A percentile compares a stretch with the other conserved stretches of the same genome.
Evolutionary conservation across 2,888 invertebrate species (phyloP).

Genomic region (Silvanus unidentatus): DNA sequence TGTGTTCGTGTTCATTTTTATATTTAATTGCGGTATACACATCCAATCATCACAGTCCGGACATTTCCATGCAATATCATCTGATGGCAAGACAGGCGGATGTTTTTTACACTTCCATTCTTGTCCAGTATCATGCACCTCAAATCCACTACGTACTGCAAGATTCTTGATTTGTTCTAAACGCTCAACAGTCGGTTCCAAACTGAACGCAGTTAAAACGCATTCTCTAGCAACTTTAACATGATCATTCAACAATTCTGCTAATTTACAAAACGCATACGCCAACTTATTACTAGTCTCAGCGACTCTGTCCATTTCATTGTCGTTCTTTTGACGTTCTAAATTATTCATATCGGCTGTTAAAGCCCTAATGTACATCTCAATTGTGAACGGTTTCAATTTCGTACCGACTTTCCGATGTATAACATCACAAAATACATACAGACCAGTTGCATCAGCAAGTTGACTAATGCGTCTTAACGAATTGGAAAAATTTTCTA

Average conservation of each 20-base stretch:
- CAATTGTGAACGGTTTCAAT: constrained; percentile 61
- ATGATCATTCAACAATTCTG: constrained; percentile 55
- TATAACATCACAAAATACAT: constrained; percentile 57
- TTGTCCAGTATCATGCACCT: constrained; percentile 44
- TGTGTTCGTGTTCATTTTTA: constrained; percentile 37
- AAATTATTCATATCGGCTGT: constrained; percentile 72
- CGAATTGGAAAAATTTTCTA: constrained; percentile 34
- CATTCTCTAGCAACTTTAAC: constrained; percentile 63
- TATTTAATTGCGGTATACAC: constrained; percentile 37
- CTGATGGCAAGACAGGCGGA: constrained; percentile 36
- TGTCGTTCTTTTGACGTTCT: constrained; percentile 57
- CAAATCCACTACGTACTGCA: constrained; percentile 49
- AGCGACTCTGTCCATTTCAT: constrained; percentile 49
- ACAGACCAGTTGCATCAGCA: constrained; percentile 64
- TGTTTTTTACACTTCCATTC: constrained; percentile 42
- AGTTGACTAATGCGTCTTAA: constrained; percentile 45
- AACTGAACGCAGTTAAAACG: constrained; percentile 67
- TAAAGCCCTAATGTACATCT: constrained; percentile 67
- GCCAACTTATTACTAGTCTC: constrained; percentile 56
- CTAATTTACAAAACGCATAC: constrained; percentile 59
- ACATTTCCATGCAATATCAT: constrained; percentile 39
- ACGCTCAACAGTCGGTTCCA: constrained; percentile 60
- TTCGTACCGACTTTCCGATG: constrained; percentile 34
- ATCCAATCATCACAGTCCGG: constrained; percentile 42
- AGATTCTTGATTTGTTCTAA: constrained; percentile 54